phyloP scores from a whole-genome alignment of 2,113 vertebrate genomes.

The Neoarius graeffei region DNA sequence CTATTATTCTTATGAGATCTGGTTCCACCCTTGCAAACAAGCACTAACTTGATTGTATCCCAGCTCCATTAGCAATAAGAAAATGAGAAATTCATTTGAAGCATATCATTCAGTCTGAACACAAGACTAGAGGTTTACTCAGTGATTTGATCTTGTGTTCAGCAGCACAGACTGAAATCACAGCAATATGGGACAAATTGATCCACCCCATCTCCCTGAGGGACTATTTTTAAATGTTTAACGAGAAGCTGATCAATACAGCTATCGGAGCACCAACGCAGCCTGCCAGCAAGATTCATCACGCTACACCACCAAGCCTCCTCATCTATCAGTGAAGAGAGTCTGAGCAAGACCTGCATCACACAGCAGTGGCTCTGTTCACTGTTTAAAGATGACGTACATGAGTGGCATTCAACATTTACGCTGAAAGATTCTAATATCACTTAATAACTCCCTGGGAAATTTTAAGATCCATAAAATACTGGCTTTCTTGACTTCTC shows the following conservation, averaged over 20 bases:
- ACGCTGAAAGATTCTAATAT: not conserved
- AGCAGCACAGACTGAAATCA: not conserved
- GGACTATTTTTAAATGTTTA: conserved; percentile 58
- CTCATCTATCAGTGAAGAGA: conserved; percentile 24
- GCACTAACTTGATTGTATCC: not conserved
- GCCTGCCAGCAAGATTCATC: conserved; percentile 34
- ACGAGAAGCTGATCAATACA: conserved; percentile 56
- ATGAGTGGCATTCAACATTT: not conserved
- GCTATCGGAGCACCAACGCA: conserved; percentile 40
- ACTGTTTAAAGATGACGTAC: not conserved
- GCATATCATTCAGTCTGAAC: not conserved
- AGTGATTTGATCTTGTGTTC: not conserved
- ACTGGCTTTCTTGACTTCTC: not conserved
- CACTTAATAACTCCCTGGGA: not conserved
- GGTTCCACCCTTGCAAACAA: not conserved
- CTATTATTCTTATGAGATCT: not conserved
- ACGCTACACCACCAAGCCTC: conserved; percentile 12
- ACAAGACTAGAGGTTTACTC: not conserved
- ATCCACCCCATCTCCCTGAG: conserved; percentile 45
- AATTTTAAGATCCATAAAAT: not conserved
- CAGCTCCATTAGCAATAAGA: not conserved
- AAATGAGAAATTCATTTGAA: not conserved
- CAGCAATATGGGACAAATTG: not conserved
- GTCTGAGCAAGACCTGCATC: not conserved
- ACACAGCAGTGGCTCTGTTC: not conserved